Percentiles rank a stretch among this genome's conserved stretches.
Conservation (phyloP, 2,113 vertebrate genomes). For the Phyllostomus discolor region DNA sequence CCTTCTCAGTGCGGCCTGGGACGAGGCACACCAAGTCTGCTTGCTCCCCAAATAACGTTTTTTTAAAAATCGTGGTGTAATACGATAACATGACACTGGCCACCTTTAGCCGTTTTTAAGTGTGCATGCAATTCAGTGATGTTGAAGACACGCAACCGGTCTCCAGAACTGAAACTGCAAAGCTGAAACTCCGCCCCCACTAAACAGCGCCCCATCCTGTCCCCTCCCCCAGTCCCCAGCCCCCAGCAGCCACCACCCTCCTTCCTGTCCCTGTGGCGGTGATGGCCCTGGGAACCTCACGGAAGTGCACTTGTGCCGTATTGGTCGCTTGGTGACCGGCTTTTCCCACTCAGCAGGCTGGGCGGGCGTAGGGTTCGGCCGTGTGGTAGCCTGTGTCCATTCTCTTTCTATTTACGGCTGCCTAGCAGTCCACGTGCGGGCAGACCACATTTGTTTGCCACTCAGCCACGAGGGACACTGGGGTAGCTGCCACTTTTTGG, state of each 20-base stretch:
- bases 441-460: background rate
- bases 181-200: background rate
- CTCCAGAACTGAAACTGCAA: background rate
- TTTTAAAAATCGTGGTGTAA: background rate
- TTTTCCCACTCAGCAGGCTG: background rate
- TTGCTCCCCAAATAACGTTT: background rate
- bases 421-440: fast-evolving
- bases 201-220: fast-evolving
- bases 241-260: background rate
- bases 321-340: background rate
- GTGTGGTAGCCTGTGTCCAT: fast-evolving
- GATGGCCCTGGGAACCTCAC: background rate
- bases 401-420: background rate
- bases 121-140: no score
- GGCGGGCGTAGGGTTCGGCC: background rate
- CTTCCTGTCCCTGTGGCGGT: background rate
- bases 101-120: no score
- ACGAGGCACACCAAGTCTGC: background rate
- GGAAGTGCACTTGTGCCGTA: background rate
- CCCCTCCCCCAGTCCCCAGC: no score
- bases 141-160: background rate
- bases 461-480: fast-evolving
- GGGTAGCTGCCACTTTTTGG: background rate
- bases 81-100: fast-evolving
- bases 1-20: fast-evolving